A percentile compares a stretch with the other conserved stretches of the same genome.
phyloP scores from a whole-genome alignment of 2,797 vertebrate species.

The Enteromius radiatus region DNA sequence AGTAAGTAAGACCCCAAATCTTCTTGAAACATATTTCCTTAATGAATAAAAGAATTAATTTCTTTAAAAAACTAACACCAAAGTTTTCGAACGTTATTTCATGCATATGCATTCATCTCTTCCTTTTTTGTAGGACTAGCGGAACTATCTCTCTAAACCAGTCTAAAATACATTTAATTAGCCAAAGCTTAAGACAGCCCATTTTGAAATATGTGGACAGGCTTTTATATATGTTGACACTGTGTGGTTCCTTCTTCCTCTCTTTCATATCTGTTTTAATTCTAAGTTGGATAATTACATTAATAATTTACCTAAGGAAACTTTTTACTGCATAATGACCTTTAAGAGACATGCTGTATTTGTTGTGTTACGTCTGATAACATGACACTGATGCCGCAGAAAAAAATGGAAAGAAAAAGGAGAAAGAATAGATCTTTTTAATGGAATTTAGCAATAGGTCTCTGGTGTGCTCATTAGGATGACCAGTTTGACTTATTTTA shows the following conservation, averaged over 20 bases:
- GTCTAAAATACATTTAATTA: slow-evolving; percentile 51
- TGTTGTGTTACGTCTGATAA: slow-evolving; percentile 72
- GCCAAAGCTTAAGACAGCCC: slow-evolving; percentile 11
- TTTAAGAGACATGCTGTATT: slow-evolving; percentile 69
- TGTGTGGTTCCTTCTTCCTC: slow-evolving; percentile 19
- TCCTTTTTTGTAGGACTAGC: not conserved
- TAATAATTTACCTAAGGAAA: slow-evolving; percentile 65
- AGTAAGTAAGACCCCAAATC: no score
- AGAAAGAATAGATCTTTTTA: slow-evolving; percentile 78
- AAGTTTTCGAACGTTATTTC: not conserved
- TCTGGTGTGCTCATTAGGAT: slow-evolving; percentile 83
- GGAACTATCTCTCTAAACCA: not conserved
- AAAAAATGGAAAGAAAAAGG: slow-evolving; percentile 73
- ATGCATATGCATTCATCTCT: not conserved
- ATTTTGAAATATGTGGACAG: slow-evolving; percentile 29
- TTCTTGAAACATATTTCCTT: not conserved
- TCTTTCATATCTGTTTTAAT: slow-evolving; percentile 55
- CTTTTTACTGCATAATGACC: slow-evolving; percentile 70
- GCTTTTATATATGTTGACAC: slow-evolving; percentile 41
- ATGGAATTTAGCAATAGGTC: slow-evolving; percentile 80
- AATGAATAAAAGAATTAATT: not conserved
- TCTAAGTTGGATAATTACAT: slow-evolving; percentile 61
- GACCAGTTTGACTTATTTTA: slow-evolving; percentile 83
- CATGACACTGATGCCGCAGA: slow-evolving; percentile 65
- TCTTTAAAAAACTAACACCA: no score